A percentile compares a stretch with the other conserved stretches of the same genome.
phyloP scores from a whole-genome alignment of 2,113 vertebrate species.

The Amblyopsis rosae region DNA sequence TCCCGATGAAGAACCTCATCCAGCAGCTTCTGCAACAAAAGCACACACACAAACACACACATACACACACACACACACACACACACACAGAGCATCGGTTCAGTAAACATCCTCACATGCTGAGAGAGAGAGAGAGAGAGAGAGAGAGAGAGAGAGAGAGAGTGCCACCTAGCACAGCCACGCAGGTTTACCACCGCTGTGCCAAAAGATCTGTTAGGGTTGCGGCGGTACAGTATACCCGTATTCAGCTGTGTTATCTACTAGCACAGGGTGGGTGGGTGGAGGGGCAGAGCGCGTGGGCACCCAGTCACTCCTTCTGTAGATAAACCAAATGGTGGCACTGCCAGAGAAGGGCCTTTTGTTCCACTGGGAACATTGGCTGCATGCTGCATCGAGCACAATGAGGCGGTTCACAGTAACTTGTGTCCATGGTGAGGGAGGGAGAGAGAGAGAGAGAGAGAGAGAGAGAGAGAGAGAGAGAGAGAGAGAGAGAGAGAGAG shows the following conservation, averaged over 20 bases:
- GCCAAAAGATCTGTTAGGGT: slow-evolving; percentile 27
- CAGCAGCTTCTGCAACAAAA: slow-evolving; percentile 79
- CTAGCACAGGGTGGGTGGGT: slow-evolving; percentile 44
- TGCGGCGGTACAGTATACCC: slow-evolving; percentile 15
- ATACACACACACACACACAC: not conserved
- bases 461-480: slow-evolving; percentile 3
- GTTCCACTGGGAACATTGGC: slow-evolving; percentile 58
- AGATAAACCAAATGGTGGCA: slow-evolving; percentile 53
- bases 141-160: not conserved
- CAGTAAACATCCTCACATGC: not conserved
- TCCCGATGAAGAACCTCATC: slow-evolving; percentile 87
- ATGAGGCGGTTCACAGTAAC: slow-evolving; percentile 60
- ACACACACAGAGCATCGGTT: not conserved
- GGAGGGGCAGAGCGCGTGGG: slow-evolving; percentile 8
- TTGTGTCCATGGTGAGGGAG: slow-evolving; percentile 21
- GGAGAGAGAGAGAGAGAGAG: not conserved
- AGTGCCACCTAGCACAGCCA: not conserved
- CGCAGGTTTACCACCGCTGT: slow-evolving; percentile 19
- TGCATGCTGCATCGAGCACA: slow-evolving; percentile 59
- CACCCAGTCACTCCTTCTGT: slow-evolving; percentile 27
- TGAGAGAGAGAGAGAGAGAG: not conserved
- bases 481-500: slow-evolving; percentile 3
- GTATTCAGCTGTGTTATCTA: slow-evolving; percentile 38
- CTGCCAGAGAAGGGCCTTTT: slow-evolving; percentile 62
- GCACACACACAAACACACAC: not conserved